Conservation (phyloP, 2,797 vertebrate species). For the Crenichthys baileyi region DNA sequence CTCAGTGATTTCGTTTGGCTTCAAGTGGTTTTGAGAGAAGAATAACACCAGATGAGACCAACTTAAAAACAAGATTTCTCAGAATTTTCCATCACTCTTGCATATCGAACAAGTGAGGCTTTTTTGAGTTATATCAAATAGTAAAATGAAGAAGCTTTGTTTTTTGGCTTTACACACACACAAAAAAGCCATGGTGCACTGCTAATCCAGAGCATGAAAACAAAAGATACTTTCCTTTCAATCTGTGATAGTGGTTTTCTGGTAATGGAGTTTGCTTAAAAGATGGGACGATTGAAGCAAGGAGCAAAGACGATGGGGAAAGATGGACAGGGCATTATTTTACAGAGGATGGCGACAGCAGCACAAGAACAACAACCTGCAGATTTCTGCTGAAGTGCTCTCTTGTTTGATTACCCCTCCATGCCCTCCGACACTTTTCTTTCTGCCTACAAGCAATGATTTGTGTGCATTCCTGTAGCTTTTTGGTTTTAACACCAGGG, state of each 20-base stretch:
- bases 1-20: slow-evolving; percentile 68
- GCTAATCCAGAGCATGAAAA: slow-evolving; percentile 50
- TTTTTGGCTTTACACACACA: slow-evolving; percentile 31
- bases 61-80: slow-evolving; percentile 59
- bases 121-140: slow-evolving; percentile 34
- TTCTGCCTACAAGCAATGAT: slow-evolving; percentile 44
- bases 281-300: slow-evolving; percentile 61
- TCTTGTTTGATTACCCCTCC: slow-evolving; percentile 62
- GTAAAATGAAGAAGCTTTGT: slow-evolving; percentile 45
- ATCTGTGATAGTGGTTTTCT: slow-evolving; percentile 47
- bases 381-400: slow-evolving; percentile 62
- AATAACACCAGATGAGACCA: slow-evolving; percentile 68
- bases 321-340: slow-evolving; percentile 53
- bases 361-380: slow-evolving; percentile 53
- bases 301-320: slow-evolving; percentile 51
- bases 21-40: slow-evolving; percentile 61
- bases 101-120: slow-evolving; percentile 48
- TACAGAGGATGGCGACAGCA: slow-evolving; percentile 33
- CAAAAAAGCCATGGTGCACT: slow-evolving; percentile 21
- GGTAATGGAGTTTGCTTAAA: slow-evolving; percentile 67
- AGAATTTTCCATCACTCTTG: slow-evolving; percentile 52
- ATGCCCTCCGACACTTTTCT: slow-evolving; percentile 48
- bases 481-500: slow-evolving; percentile 50
- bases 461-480: slow-evolving; percentile 56
- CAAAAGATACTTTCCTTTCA: slow-evolving; percentile 65